Evolutionary conservation across 2,888 invertebrate species (phyloP).

Genomic region (Chymomyza caudatula): DNA sequence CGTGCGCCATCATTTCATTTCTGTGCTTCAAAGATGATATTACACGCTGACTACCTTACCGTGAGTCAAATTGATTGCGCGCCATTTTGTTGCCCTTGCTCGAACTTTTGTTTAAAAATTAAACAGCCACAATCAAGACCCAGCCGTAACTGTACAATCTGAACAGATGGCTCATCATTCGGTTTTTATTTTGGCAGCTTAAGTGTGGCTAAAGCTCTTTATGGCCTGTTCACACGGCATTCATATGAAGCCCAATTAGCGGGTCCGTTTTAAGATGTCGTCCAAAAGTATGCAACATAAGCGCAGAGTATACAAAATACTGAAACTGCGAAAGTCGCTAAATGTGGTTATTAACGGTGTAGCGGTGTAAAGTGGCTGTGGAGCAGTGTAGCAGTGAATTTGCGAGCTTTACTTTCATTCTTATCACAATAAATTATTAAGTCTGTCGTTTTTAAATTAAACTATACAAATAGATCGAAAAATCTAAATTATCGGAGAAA

Average conservation of each 20-base stretch:
- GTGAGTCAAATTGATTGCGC: conserved; percentile 7
- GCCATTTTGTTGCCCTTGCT: not conserved
- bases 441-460: too few species aligned
- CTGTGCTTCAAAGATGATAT: not conserved
- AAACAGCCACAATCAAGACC: not conserved
- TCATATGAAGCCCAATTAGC: conserved; percentile 35
- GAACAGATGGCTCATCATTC: not conserved
- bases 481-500: too few species aligned
- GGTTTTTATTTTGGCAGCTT: not conserved
- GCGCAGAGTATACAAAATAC: not conserved
- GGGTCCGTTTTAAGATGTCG: conserved; percentile 39
- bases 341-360: too few species aligned
- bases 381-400: too few species aligned
- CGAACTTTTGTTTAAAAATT: not conserved
- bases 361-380: too few species aligned
- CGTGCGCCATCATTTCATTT: conserved; percentile 13
- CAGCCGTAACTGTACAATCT: not conserved
- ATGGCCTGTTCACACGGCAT: not conserved
- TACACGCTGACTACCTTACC: not conserved
- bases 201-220: conserved; percentile 2
- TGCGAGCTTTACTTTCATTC: too few species aligned
- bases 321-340: too few species aligned
- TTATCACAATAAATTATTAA: too few species aligned
- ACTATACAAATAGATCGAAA: too few species aligned
- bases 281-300: not conserved